Base-by-base conservation (phyloP, 2,113 vertebrate genomes). In the Scolopax mira region DNA sequence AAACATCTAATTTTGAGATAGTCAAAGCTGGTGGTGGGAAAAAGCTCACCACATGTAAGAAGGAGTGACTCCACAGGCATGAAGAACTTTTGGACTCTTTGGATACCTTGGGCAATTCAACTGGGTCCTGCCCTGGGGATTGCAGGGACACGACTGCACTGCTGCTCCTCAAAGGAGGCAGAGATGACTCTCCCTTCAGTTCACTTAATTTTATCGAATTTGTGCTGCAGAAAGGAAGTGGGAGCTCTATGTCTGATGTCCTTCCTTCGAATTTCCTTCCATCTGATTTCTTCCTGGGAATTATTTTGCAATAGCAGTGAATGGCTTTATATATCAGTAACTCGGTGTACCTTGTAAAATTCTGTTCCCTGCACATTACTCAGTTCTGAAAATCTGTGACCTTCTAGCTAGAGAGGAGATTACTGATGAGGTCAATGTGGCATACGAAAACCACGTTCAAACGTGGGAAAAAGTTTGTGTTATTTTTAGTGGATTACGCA, bases 41-140 rank as follows among this genome's bases (percentile, higher is more conserved):
- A 77, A 88, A 62, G 16, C 11, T 89, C 37, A 55, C 9, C 10
- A 4, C 14, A 12, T 55, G 70, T 46, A 54, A 3, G 2, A 79
- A 67, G 58, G n/a, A 86, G 17, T 19, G 27, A 10, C 13, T 48
- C 22, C 48, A 48, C 48, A 48, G 48, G 48, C 48, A 48, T 48
- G 48, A 48, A 48, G 48, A 48, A 23, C 48, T 48, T 48, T 48
- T 48, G 48, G 11, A 48, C 48, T 48, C 48, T 48, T 48, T 48
- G 48, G 48, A 48, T 22, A 48, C 48, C 22, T 48, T 48, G 48
- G 7, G 30, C 13, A 37, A 27, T n/a, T 91, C 3, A 1, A 6
- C 2, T 33, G 33, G 4, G 12, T 67, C 42, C 66, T 72, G 74
- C 39, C 16, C 48, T 72, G 1, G 0, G 7, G 1, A 0, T 57